Base-by-base conservation (phyloP, 2,113 vertebrate genomes). In the Excalfactoria chinensis region DNA sequence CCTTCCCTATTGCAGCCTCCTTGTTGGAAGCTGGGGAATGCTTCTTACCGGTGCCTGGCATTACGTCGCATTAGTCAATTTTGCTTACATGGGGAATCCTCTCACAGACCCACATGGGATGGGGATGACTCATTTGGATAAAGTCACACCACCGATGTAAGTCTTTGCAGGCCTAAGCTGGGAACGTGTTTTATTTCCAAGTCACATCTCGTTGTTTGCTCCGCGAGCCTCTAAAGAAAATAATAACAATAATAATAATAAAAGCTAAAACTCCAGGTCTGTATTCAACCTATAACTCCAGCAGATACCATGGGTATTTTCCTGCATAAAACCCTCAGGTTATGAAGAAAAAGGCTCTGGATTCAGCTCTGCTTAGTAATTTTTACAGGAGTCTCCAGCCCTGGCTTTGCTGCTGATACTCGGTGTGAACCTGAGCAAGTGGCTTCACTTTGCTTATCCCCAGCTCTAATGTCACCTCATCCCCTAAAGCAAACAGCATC, bases 11-110 rank as follows among this genome's bases (percentile, higher is more conserved):
- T 0, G 1, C 48, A 74, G 34, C 34, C 46, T 89, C 86, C 56
- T 70, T 73, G 1, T 26, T 53, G 51, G 26, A 53, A 4, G 41
- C 75, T 56, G 30, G 49, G 11, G 34, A 82, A 90, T 48, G 75
- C 84, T 95, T 56, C 80, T 90, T 41, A 40, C 46, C 1, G 7
- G 55, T 62, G 55, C 35, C 46, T 59, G 63, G 8, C 69, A 37
- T 37, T 37, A 44, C 40, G 58, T 71, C 2, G 2, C 12, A 72
- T 7, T 10, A 35, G 60, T 73, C 92, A 62, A 43, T 90, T 93
- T 67, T n/a, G 44, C 89, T 93, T 84, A 91, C 95, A 84, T 0
- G 10, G 21, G 84, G 92, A 96, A 93, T 94, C 86, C 88, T 92
- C 92, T 91, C 90, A 82, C 51, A 13, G 68, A 59, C n/a, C n/a